A percentile compares a stretch with the other conserved stretches of the same genome.
These are phyloP conservation scores for Protaetia brevitarsis DNA, from an alignment of 1,140 invertebrate species.

Conservation along the genomic window DNA sequence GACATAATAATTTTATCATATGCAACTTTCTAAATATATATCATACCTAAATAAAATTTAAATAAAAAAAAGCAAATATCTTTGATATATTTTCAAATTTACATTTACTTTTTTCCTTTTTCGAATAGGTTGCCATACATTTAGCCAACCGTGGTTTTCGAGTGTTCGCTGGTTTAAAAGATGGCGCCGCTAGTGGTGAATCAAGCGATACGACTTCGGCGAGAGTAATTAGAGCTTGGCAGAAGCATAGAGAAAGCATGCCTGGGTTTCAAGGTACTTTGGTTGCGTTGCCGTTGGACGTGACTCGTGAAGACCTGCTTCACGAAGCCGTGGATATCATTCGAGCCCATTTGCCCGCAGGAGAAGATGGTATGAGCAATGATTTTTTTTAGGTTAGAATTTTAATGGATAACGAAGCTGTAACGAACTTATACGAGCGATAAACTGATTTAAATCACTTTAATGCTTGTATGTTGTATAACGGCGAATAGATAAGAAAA, in stretches of 20 bases:
- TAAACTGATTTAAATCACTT: too few species aligned
- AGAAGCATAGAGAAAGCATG: conserved; percentile 51
- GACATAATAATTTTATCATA: too few species aligned
- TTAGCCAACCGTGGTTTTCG: conserved; percentile 65
- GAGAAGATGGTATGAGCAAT: conserved; percentile 65
- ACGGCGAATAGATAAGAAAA: too few species aligned
- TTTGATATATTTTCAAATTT: background rate
- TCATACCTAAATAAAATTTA: too few species aligned
- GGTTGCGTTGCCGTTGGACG: conserved; percentile 70
- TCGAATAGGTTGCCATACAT: conserved; percentile 58
- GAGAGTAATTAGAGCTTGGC: conserved; percentile 60
- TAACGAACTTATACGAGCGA: too few species aligned
- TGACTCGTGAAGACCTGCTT: conserved; percentile 74
- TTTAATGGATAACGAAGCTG: too few species aligned
- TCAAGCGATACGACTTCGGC: conserved; percentile 54
- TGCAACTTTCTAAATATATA: too few species aligned
- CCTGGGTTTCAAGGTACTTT: conserved; percentile 56
- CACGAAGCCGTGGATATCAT: conserved; percentile 73
- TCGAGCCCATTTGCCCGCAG: conserved; percentile 73
- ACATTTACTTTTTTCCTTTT: conserved; percentile 5
- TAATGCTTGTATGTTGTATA: too few species aligned
- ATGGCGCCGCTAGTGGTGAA: conserved; percentile 51
- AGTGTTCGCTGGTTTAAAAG: conserved; percentile 71
- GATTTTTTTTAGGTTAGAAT: background rate
- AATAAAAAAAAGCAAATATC: too few species aligned